phyloP scores from a whole-genome alignment of 1,140 invertebrate genomes.

The Anadara kagoshimensis region DNA sequence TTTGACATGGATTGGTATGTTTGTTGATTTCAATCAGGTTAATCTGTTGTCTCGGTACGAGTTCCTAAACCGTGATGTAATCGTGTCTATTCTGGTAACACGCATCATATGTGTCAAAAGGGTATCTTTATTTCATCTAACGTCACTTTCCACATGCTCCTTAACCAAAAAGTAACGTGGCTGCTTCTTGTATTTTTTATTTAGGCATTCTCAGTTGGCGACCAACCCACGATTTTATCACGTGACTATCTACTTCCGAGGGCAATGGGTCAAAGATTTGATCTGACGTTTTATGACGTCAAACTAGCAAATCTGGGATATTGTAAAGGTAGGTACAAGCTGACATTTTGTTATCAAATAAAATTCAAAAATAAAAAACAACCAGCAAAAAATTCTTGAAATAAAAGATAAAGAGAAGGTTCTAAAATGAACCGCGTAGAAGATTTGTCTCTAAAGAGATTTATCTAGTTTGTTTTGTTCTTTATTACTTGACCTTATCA shows the following conservation, averaged over 20 bases:
- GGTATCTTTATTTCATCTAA: too few relatives aligned
- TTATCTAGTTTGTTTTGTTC: background rate
- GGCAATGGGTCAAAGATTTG: constrained; percentile 64
- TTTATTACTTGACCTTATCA: background rate
- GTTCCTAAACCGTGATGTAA: too few relatives aligned
- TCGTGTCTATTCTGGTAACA: too few relatives aligned
- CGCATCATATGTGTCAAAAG: too few relatives aligned
- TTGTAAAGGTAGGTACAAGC: constrained; percentile 60
- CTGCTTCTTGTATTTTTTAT: background rate
- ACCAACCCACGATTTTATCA: constrained; percentile 54
- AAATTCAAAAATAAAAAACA: too few relatives aligned
- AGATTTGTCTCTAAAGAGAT: background rate
- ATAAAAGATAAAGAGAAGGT: background rate
- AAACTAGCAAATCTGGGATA: constrained; percentile 71
- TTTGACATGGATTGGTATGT: too few relatives aligned
- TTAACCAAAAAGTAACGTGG: background rate
- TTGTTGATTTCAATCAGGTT: too few relatives aligned
- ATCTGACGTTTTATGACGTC: constrained; percentile 69
- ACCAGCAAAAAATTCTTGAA: background rate
- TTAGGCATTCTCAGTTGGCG: too few relatives aligned
- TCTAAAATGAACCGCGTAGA: background rate
- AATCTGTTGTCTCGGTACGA: too few relatives aligned
- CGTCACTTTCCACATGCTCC: too few relatives aligned
- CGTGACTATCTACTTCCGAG: constrained; percentile 53
- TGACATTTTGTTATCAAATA: too few relatives aligned